Percentiles rank a stretch among this genome's conserved stretches.
phyloP scores from a whole-genome alignment of 2,888 invertebrate genomes.

The Hemistola chrysoprasaria region DNA sequence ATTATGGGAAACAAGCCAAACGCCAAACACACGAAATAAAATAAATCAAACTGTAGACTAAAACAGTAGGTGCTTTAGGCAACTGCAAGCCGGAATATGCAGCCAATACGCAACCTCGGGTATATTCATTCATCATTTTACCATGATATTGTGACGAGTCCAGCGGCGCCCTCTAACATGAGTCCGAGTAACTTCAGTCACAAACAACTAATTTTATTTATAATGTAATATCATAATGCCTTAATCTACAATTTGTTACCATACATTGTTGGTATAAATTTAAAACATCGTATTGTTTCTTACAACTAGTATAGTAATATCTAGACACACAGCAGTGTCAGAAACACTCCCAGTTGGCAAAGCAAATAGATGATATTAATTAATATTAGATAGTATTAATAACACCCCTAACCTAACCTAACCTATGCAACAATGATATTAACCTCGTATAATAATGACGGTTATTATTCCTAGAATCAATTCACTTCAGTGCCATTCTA shows the following conservation, averaged over 20 bases:
- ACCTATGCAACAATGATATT: too few relatives aligned
- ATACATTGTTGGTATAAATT: slow-evolving; percentile 45
- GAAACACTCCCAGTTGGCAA: too few relatives aligned
- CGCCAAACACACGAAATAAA: slow-evolving; percentile 2
- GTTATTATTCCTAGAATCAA: slow-evolving; percentile 32
- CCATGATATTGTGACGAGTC: slow-evolving; percentile 25
- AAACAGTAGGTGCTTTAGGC: too few relatives aligned
- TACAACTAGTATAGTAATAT: slow-evolving; percentile 14
- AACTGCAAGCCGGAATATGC: slow-evolving; percentile 26
- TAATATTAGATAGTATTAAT: slow-evolving; percentile 1
- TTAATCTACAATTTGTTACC: slow-evolving; percentile 31
- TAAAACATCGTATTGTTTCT: slow-evolving; percentile 36
- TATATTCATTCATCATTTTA: too few relatives aligned
- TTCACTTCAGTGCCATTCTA: slow-evolving; percentile 44
- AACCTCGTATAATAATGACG: neutral
- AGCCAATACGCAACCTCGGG: slow-evolving; percentile 24
- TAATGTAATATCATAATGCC: too few relatives aligned
- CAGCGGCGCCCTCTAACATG: slow-evolving; percentile 9
- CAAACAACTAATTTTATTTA: slow-evolving; percentile 5
- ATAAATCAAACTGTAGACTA: neutral
- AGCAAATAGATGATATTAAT: slow-evolving; percentile 1
- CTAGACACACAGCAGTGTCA: too few relatives aligned
- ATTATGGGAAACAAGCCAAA: slow-evolving; percentile 4
- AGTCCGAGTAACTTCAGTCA: slow-evolving; percentile 36
- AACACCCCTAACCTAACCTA: too few relatives aligned